Evolutionary conservation across 1,140 invertebrate species (phyloP), one percentile per base, ranked within the genome.

Genomic region (Drosophila bifasciata): DNA sequence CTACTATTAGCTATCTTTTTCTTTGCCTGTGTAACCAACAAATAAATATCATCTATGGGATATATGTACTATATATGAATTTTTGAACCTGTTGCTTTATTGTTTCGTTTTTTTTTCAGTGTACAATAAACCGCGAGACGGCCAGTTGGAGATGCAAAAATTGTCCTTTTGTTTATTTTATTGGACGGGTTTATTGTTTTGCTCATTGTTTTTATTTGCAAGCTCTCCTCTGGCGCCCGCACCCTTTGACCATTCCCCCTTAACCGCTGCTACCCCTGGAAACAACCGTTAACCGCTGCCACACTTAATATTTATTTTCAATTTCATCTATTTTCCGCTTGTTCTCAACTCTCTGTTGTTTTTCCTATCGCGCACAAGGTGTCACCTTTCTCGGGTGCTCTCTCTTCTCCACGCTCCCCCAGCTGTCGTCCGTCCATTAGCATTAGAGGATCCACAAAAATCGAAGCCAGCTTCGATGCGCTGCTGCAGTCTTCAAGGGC

Each of bases 281-380:
- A 13, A 5, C 23, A 6, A 7, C 25, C 25, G 9, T 28, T 3
- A 28, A 28, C 4, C 17, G 5, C 15, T 23, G 28, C 16, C 19
- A 17, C 39, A 16, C 60, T 64, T 46, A 25, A 57, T 74, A 73
- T 74, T 74, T 74, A 73, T 73, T 74, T 74, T 74, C 70, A 74
- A 74, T 74, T 74, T 50, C 59, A 51, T 64, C 51, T 64, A 73
- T 74, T 73, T 73, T 36, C 23, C 39, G 15, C 25, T 53, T 51
- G 40, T 53, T 13, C 28, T n/a, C 19, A 23, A 28, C 5, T 32
- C 44, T 39, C 25, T 55, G 39, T 71, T 72, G 46, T 56, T 45
- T 23, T 46, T 73, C 39, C 39, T 72, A 72, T 63, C 58, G 48
- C 39, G 51, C 44, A n/a, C 46, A 32, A 67, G 62, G 64, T 68